Evolutionary conservation across 1,140 invertebrate genomes (phyloP).

Genomic region (Sycobia sp.): DNA sequence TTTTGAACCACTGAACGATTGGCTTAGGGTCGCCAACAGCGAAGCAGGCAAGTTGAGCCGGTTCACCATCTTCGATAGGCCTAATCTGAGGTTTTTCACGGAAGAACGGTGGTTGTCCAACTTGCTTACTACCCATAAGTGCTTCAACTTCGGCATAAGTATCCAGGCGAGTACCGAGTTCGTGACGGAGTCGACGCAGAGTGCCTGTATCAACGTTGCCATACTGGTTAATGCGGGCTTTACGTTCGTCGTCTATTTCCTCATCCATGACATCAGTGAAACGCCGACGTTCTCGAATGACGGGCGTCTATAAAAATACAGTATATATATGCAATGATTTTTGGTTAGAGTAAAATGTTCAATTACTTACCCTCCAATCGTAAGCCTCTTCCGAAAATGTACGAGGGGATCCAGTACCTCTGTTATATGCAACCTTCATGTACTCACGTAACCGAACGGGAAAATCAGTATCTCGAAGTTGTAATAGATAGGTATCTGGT

Average conservation of each 20-base stretch:
- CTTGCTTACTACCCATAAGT: slow-evolving; percentile 77
- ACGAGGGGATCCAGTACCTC: slow-evolving; percentile 71
- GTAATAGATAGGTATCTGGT: slow-evolving; percentile 92
- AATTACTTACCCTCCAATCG: slow-evolving; percentile 74
- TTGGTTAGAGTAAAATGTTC: too few relatives aligned
- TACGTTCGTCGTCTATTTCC: slow-evolving; percentile 90
- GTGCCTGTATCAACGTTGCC: slow-evolving; percentile 70
- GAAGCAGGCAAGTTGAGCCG: slow-evolving; percentile 79
- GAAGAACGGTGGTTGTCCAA: slow-evolving; percentile 83
- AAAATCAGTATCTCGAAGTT: slow-evolving; percentile 90
- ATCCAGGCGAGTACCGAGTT: slow-evolving; percentile 79
- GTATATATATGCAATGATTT: too few relatives aligned
- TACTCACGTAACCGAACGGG: slow-evolving; percentile 88
- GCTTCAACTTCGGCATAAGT: slow-evolving; percentile 84
- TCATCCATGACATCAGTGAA: slow-evolving; percentile 96
- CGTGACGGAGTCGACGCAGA: slow-evolving; percentile 74
- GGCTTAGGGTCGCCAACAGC: slow-evolving; percentile 90
- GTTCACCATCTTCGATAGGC: slow-evolving; percentile 80
- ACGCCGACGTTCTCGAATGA: slow-evolving; percentile 85
- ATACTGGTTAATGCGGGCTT: slow-evolving; percentile 79
- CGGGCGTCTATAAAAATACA: slow-evolving; percentile 68
- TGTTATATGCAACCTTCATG: slow-evolving; percentile 84
- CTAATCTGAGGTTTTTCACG: slow-evolving; percentile 79
- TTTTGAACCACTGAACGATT: slow-evolving; percentile 94
- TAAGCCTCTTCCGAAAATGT: slow-evolving; percentile 71